A percentile compares a stretch with the other conserved stretches of the same genome.
These are phyloP conservation scores for Poeciliopsis turrubarensis DNA, from an alignment of 2,113 vertebrate genomes.

Conservation along the genomic window DNA sequence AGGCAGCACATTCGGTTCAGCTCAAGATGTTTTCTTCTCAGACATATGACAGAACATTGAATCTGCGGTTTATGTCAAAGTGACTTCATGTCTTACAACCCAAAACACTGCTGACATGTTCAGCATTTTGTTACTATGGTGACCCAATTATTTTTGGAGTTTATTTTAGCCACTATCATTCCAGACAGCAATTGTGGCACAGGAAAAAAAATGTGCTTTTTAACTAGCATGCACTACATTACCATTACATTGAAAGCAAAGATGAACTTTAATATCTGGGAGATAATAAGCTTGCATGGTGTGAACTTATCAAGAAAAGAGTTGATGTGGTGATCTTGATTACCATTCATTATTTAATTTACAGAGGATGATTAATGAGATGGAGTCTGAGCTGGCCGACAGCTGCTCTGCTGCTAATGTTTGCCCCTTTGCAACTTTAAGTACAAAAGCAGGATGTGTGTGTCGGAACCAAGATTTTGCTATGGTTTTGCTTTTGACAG, in stretches of 20 bases:
- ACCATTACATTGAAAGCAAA: neutral
- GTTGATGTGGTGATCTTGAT: neutral
- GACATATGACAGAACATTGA: neutral
- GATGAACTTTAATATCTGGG: neutral
- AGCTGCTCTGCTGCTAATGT: too few relatives aligned
- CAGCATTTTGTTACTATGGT: neutral
- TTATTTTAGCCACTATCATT: neutral
- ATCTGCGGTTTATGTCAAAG: neutral
- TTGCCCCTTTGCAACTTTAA: neutral
- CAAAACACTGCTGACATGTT: neutral
- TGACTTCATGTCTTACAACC: neutral
- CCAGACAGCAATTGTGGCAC: neutral
- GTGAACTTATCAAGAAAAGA: too few relatives aligned
- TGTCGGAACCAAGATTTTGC: neutral
- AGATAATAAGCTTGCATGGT: neutral
- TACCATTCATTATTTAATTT: conserved; percentile 18
- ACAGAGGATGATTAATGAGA: neutral
- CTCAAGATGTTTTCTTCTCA: neutral
- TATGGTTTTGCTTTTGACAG: neutral
- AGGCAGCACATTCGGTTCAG: neutral
- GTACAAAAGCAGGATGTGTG: neutral
- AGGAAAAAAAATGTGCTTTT: neutral
- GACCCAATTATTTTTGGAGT: neutral
- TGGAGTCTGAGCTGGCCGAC: too few relatives aligned
- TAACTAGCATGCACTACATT: neutral